phyloP scores from a whole-genome alignment of 1,140 invertebrate genomes.

The Drosophila pectinifera region DNA sequence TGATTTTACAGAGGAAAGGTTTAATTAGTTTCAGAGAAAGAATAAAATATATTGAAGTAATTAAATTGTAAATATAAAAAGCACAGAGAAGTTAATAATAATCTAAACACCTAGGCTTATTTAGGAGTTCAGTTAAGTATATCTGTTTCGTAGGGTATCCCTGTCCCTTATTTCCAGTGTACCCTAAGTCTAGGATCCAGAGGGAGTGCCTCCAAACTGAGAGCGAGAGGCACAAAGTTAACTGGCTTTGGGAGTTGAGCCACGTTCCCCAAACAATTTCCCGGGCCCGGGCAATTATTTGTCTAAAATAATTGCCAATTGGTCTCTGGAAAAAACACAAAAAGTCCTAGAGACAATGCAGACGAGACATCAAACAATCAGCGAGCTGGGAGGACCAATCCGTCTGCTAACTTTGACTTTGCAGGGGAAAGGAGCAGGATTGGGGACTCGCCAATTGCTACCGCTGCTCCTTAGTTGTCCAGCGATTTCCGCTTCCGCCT shows the following conservation, averaged over 20 bases:
- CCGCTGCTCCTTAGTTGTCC: slow-evolving; percentile 62
- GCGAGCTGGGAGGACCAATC: slow-evolving; percentile 36
- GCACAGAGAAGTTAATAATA: background rate
- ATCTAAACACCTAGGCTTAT: too few species aligned
- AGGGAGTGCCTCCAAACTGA: slow-evolving; percentile 12
- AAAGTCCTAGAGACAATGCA: slow-evolving; percentile 38
- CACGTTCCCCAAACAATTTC: slow-evolving; percentile 73
- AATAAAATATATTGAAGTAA: background rate
- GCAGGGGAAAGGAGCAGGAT: background rate
- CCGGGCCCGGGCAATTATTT: slow-evolving; percentile 70
- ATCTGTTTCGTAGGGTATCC: too few species aligned
- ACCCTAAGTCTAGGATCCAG: background rate
- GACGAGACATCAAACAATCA: slow-evolving; percentile 79
- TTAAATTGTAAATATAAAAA: too few species aligned
- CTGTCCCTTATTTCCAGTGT: background rate
- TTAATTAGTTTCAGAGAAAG: slow-evolving; percentile 53
- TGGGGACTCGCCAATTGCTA: slow-evolving; percentile 32
- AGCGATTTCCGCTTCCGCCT: slow-evolving; percentile 73
- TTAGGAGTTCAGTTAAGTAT: too few species aligned
- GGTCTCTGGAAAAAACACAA: slow-evolving; percentile 45
- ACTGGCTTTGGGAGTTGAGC: slow-evolving; percentile 62
- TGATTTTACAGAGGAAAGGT: slow-evolving; percentile 42
- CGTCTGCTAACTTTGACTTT: slow-evolving; percentile 64
- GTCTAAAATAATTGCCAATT: slow-evolving; percentile 80
- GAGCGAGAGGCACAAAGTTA: slow-evolving; percentile 40